These are phyloP conservation scores for Autographa pulchrina DNA, from an alignment of 2,888 invertebrate genomes.

Conservation along the genomic window DNA sequence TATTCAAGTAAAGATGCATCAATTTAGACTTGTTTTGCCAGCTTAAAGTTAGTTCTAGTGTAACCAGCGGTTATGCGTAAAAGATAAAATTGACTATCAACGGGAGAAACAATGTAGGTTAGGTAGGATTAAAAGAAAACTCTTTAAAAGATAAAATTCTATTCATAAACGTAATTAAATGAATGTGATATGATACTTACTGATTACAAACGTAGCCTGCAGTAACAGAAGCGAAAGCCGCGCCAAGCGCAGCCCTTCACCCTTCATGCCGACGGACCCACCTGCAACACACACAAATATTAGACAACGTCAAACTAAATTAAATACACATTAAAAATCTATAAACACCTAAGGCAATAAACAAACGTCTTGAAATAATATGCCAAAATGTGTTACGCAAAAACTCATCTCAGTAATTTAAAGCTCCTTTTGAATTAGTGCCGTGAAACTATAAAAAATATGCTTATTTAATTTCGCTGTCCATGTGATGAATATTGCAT, in stretches of 20 bases:
- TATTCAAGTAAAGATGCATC: neutral
- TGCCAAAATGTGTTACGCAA: neutral
- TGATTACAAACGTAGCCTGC: conserved; percentile 79
- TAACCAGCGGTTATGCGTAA: no score
- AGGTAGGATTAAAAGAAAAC: neutral
- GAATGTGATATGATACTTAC: conserved; percentile 69
- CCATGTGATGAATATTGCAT: neutral
- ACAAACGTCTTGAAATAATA: neutral
- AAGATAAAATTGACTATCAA: no score
- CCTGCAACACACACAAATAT: conserved; percentile 63
- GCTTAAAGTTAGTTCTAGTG: no score
- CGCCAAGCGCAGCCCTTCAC: conserved; percentile 83
- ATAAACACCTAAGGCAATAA: neutral
- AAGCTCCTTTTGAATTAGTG: neutral
- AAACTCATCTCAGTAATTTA: neutral
- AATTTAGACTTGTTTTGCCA: neutral
- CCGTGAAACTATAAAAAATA: neutral
- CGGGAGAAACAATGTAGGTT: no score
- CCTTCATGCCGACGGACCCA: conserved; percentile 78
- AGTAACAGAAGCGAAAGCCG: conserved; percentile 81
- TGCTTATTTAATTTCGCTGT: neutral
- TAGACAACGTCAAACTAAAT: neutral
- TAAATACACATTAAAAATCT: neutral
- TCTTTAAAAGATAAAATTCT: neutral
- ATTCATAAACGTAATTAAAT: no score